phyloP scores from a whole-genome alignment of 2,888 invertebrate species.

The Yponomeuta cagnagella region DNA sequence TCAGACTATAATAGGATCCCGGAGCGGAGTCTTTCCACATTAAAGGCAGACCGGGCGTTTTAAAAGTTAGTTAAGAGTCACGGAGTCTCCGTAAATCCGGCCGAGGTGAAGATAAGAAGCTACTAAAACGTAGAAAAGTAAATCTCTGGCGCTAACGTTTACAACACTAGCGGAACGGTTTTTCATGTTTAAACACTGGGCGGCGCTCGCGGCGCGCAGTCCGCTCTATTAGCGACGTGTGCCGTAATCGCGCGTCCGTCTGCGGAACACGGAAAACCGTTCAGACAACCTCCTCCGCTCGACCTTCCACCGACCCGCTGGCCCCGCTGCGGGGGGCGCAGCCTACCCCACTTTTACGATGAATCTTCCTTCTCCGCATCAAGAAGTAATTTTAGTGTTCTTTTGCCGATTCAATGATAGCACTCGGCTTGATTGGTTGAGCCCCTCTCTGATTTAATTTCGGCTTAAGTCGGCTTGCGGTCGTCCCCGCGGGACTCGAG shows the following conservation, averaged over 20 bases:
- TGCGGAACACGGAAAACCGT: conserved; percentile 73
- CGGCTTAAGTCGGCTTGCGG: conserved; percentile 70
- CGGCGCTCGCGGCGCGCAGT: conserved; percentile 49
- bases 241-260: conserved; percentile 69
- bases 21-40: not conserved
- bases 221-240: conserved; percentile 60
- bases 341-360: conserved; percentile 67
- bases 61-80: conserved; percentile 12
- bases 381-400: conserved; percentile 76
- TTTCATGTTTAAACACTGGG: conserved; percentile 72
- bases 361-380: conserved; percentile 76
- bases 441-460: conserved; percentile 75
- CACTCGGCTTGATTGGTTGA: conserved; percentile 74
- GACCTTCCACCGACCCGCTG: conserved; percentile 24
- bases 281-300: conserved; percentile 55
- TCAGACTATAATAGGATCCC: not conserved
- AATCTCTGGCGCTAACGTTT: conserved; percentile 54
- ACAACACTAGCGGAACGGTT: conserved; percentile 69
- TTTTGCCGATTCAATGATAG: conserved; percentile 76
- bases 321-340: conserved; percentile 24
- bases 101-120: conserved; percentile 12
- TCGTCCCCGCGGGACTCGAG: conserved; percentile 57
- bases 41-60: not conserved
- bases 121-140: conserved; percentile 28
- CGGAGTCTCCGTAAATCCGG: conserved; percentile 10